Evolutionary conservation across 2,113 vertebrate species (phyloP).

Genomic region (Lichenostomus cassidix): DNA sequence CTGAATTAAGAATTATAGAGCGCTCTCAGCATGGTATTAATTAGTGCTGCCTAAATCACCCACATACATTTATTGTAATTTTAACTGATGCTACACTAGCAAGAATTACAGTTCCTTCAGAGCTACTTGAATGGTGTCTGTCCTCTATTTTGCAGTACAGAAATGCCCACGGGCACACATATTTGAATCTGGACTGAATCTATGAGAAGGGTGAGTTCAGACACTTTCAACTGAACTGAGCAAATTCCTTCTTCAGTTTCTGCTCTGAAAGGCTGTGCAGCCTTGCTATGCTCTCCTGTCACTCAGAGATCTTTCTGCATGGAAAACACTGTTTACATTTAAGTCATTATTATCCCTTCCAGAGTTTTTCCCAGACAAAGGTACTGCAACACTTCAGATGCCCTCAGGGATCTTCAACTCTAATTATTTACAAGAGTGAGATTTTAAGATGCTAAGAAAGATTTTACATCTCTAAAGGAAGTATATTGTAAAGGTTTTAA

Average conservation of each 20-base stretch:
- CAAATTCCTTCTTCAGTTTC: background rate
- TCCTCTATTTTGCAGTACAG: background rate
- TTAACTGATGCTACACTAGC: background rate
- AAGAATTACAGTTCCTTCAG: background rate
- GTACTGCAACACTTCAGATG: background rate
- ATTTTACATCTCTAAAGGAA: constrained; percentile 17
- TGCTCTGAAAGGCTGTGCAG: background rate
- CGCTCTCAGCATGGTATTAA: background rate
- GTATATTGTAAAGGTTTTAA: background rate
- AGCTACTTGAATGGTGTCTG: background rate
- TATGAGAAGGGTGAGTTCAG: background rate
- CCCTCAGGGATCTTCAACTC: background rate
- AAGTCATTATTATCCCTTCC: background rate
- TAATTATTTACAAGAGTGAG: constrained; percentile 12
- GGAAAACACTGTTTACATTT: background rate
- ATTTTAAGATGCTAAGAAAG: background rate
- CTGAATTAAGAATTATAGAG: background rate
- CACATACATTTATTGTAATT: background rate
- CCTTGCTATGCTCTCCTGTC: background rate
- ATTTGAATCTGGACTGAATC: background rate
- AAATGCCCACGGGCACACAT: background rate
- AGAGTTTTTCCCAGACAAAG: background rate
- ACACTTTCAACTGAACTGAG: background rate
- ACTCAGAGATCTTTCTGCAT: background rate
- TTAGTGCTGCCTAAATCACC: background rate